A percentile compares a stretch with the other conserved stretches of the same genome.
Conservation (phyloP, 2,797 vertebrate genomes). For the Poecilia velifera region DNA sequence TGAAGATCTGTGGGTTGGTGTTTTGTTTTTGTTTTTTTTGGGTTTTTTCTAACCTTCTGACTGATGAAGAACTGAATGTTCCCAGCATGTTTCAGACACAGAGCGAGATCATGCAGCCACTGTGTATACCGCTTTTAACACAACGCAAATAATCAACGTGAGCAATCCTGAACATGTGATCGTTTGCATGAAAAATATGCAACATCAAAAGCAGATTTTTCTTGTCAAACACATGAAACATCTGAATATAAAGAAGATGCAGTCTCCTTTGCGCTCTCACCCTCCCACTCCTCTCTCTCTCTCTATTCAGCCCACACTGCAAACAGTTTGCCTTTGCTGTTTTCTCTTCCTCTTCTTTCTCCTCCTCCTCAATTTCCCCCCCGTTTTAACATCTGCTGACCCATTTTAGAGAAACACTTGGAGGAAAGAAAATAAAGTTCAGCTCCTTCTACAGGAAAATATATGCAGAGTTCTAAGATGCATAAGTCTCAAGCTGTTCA, state of each 20-base stretch:
- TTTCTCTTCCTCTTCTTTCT: conserved; percentile 45
- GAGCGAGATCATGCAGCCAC: not conserved
- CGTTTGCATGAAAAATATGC: conserved; percentile 6
- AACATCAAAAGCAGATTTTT: conserved; percentile 17
- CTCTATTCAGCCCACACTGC: conserved; percentile 67
- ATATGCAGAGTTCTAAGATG: conserved; percentile 48
- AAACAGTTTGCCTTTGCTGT: conserved; percentile 79
- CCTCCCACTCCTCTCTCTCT: conserved; percentile 55
- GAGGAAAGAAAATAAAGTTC: conserved; percentile 66
- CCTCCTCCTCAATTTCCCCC: conserved; percentile 7
- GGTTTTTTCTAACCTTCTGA: not conserved
- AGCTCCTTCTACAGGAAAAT: conserved; percentile 71
- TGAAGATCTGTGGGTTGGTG: not conserved
- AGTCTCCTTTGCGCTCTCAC: conserved; percentile 46
- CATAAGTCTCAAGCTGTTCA: not conserved
- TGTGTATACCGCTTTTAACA: not conserved
- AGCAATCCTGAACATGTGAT: conserved; percentile 8
- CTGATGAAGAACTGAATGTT: conserved; percentile 17
- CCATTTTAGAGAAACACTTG: conserved; percentile 78
- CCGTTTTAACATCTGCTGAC: conserved; percentile 80
- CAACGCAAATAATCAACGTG: conserved; percentile 1
- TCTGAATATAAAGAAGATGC: conserved; percentile 45
- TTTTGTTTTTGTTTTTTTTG: not conserved
- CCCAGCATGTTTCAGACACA: not conserved
- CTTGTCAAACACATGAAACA: conserved; percentile 24